These are phyloP conservation scores for Galagoides demidoff DNA, from an alignment of 2,797 vertebrate genomes.

Conservation along the genomic window DNA sequence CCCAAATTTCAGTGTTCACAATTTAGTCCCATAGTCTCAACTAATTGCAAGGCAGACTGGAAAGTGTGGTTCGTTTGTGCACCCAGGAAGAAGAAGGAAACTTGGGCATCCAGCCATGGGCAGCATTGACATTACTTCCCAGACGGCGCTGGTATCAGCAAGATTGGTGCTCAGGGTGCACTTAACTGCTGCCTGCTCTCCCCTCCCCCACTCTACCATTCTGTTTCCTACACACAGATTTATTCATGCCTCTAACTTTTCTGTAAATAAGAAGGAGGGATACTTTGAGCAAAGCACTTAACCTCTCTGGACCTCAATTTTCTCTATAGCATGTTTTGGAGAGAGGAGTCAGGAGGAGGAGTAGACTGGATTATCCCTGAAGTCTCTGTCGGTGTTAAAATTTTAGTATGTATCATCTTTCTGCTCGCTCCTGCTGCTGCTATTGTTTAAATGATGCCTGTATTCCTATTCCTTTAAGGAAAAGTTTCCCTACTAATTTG, in stretches of 20 bases:
- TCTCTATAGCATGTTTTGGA: background rate
- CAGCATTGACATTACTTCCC: background rate
- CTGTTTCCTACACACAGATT: background rate
- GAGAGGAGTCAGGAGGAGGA: background rate
- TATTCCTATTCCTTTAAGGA: background rate
- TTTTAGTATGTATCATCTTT: background rate
- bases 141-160: background rate
- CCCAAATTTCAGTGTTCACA: background rate
- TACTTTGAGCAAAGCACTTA: constrained; percentile 35
- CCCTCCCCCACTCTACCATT: fast-evolving
- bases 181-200: background rate
- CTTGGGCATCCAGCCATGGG: fast-evolving
- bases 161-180: fast-evolving
- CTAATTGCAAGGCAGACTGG: background rate
- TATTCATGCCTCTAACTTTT: background rate
- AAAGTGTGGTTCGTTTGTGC: background rate
- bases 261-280: background rate
- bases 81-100: background rate
- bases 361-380: background rate
- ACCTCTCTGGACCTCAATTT: constrained; percentile 54
- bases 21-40: background rate
- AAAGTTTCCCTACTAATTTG: background rate
- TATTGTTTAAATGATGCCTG: background rate
- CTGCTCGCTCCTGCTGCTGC: background rate
- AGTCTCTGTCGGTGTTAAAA: background rate